phyloP scores from a whole-genome alignment of 2,113 vertebrate species.

The Oncorhynchus clarkii region DNA sequence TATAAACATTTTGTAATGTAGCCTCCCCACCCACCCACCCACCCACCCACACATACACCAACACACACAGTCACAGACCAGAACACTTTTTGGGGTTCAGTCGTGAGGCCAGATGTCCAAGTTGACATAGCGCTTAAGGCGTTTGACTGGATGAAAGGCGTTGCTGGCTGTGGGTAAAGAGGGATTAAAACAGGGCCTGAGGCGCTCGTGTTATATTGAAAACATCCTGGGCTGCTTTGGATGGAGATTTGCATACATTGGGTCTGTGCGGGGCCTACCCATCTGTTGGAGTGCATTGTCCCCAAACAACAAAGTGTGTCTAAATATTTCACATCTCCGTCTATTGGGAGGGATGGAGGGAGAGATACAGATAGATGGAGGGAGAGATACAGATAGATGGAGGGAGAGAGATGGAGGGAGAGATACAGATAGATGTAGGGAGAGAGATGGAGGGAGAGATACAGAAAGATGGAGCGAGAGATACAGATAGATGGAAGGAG shows the following conservation, averaged over 20 bases:
- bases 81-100: conserved; percentile 63
- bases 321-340: conserved; percentile 84
- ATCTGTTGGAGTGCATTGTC: conserved; percentile 90
- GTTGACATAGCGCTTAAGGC: conserved; percentile 92
- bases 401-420: too few species aligned
- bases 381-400: too few species aligned
- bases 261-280: conserved; percentile 83
- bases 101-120: conserved; percentile 94
- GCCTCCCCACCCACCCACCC: conserved; percentile 20
- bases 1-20: conserved; percentile 40
- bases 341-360: conserved; percentile 62
- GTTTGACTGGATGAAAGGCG: conserved; percentile 95
- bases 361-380: not conserved
- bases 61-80: conserved; percentile 12
- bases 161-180: conserved; percentile 83
- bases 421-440: too few species aligned
- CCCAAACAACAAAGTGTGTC: conserved; percentile 87
- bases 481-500: too few species aligned
- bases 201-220: conserved; percentile 92
- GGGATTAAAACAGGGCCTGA: conserved; percentile 93
- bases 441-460: too few species aligned
- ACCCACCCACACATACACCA: conserved; percentile 52
- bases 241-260: conserved; percentile 88
- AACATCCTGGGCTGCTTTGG: conserved; percentile 92
- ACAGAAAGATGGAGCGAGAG: too few species aligned